Conservation (phyloP, 2,113 vertebrate species). For the Colius striatus region DNA sequence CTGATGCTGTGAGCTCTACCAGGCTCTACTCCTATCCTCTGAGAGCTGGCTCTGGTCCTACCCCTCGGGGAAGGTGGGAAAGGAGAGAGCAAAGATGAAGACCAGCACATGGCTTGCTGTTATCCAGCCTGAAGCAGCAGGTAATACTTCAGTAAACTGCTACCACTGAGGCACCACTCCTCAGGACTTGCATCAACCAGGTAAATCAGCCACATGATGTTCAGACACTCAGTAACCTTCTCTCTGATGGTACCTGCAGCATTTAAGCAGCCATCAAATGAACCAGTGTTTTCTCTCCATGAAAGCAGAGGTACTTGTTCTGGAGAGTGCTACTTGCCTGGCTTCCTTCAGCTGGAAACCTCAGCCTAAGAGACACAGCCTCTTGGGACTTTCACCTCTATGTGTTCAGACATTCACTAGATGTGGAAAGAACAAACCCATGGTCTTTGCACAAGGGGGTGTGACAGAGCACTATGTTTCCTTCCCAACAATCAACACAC, state of each 20-base stretch:
- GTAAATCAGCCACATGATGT: neutral
- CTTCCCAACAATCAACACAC: neutral
- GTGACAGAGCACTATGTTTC: accelerated
- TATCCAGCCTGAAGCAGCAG: neutral
- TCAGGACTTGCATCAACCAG: accelerated
- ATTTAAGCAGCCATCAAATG: neutral
- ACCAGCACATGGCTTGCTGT: neutral
- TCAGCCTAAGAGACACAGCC: neutral
- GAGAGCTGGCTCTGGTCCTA: neutral
- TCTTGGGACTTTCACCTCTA: neutral
- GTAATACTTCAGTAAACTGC: neutral
- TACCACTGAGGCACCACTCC: neutral
- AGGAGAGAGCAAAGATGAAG: neutral
- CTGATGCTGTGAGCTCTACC: neutral
- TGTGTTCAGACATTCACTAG: neutral
- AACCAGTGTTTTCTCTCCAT: neutral
- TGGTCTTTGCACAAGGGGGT: neutral
- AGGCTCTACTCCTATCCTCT: neutral
- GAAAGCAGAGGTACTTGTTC: accelerated
- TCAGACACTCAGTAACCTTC: neutral
- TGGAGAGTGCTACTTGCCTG: neutral
- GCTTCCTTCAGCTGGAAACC: neutral
- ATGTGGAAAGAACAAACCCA: neutral
- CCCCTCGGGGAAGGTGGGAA: neutral
- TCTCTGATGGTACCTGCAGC: neutral